Evolutionary conservation across 92 coral and sea anemone genomes (phyloP).

Genomic region (Zoanthus gigantus): DNA sequence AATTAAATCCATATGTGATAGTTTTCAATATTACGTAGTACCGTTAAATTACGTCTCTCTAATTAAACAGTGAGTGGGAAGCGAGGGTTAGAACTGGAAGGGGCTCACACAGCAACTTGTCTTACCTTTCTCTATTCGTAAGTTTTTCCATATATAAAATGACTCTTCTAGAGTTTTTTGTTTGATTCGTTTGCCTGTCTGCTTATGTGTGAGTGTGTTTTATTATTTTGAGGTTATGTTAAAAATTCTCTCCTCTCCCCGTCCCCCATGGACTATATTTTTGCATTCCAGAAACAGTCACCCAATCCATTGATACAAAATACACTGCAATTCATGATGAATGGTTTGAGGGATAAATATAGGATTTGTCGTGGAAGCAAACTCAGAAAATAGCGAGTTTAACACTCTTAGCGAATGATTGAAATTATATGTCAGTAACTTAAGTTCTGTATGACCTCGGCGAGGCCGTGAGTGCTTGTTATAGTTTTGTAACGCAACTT

Average conservation of each 20-base stretch:
- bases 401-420: background rate
- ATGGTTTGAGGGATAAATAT: background rate
- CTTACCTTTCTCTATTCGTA: conserved; percentile 2
- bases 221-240: background rate
- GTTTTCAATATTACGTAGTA: conserved; percentile 2
- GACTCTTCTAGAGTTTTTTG: background rate
- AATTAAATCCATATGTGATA: background rate
- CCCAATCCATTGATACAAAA: too few relatives aligned
- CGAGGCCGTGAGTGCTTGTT: background rate
- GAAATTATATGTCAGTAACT: background rate
- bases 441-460: background rate
- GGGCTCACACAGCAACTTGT: conserved; percentile 19
- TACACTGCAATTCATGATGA: too few relatives aligned
- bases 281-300: too few relatives aligned
- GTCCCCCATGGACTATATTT: background rate
- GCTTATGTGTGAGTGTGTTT: background rate
- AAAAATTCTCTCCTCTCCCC: conserved; percentile 15
- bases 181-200: background rate
- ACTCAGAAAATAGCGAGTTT: too few relatives aligned
- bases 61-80: background rate
- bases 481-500: background rate
- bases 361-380: background rate
- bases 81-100: conserved; percentile 20
- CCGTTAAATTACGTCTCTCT: conserved; percentile 4
- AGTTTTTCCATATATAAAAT: background rate